phyloP scores from a whole-genome alignment of 2,113 vertebrate genomes.

The Scomber scombrus region DNA sequence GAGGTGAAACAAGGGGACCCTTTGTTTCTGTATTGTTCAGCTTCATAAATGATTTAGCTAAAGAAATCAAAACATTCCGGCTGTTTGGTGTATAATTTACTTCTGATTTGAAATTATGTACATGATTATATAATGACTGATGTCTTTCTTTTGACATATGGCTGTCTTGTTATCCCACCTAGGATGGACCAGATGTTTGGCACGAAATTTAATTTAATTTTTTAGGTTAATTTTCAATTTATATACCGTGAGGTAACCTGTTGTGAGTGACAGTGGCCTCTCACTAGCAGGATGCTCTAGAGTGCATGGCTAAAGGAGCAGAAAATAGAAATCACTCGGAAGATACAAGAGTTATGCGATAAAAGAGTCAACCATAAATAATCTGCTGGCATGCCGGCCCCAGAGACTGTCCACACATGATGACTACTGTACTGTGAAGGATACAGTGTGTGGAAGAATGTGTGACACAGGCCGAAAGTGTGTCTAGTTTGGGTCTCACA shows the following conservation, averaged over 20 bases:
- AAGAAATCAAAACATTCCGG: no score
- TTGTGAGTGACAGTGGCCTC: constrained; percentile 9
- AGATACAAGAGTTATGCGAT: constrained; percentile 32
- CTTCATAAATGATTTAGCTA: no score
- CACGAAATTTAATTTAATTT: background rate
- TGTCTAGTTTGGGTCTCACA: constrained; percentile 16
- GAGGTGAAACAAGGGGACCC: no score
- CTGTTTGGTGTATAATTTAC: no score
- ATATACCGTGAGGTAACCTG: background rate
- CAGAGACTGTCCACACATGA: constrained; percentile 4
- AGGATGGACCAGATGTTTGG: no score
- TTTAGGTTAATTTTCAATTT: background rate
- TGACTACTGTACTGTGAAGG: background rate
- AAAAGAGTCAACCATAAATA: constrained; percentile 43
- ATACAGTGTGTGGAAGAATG: constrained; percentile 51
- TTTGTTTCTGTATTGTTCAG: no score
- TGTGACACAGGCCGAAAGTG: constrained; percentile 7
- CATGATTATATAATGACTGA: no score
- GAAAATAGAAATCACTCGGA: constrained; percentile 42
- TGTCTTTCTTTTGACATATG: no score
- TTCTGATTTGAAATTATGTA: no score
- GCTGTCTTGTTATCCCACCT: no score
- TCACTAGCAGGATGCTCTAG: background rate
- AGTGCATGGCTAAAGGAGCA: background rate
- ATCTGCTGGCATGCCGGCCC: background rate